Conservation (phyloP, 2,113 vertebrate genomes). For the Microcebus jonahi region DNA sequence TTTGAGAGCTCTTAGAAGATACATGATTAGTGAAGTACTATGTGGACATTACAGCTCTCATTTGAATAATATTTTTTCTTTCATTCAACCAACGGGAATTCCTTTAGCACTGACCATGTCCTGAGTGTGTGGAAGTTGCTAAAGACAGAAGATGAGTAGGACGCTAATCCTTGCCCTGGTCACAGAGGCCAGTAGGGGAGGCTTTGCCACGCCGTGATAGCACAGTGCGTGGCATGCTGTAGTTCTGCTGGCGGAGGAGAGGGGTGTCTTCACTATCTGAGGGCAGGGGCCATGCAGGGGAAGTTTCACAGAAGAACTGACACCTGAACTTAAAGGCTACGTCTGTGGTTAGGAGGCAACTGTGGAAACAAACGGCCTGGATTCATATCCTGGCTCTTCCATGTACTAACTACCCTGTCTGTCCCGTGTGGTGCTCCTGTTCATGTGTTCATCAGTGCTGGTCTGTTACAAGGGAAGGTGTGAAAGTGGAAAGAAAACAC, state of each 20-base stretch:
- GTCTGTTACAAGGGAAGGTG: background rate
- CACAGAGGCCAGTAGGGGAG: background rate
- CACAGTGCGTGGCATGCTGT: background rate
- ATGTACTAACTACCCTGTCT: background rate
- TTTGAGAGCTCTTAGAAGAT: background rate
- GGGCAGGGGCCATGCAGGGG: background rate
- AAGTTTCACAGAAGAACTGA: background rate
- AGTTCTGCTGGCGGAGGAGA: background rate
- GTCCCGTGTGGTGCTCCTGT: background rate
- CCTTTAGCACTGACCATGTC: background rate
- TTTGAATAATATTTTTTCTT: background rate
- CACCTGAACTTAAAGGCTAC: background rate
- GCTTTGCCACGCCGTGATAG: fast-evolving
- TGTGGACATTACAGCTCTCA: background rate
- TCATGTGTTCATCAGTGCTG: fast-evolving
- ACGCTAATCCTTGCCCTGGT: fast-evolving
- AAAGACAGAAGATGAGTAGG: background rate
- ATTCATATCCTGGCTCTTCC: background rate
- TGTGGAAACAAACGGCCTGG: background rate
- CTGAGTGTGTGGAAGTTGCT: background rate
- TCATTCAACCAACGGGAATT: background rate
- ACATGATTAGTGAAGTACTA: background rate
- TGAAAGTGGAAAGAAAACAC: background rate
- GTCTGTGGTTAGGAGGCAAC: background rate
- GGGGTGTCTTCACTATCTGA: background rate